Evolutionary conservation across 2,113 vertebrate species (phyloP).

Genomic region (Aleadryas rufinucha): DNA sequence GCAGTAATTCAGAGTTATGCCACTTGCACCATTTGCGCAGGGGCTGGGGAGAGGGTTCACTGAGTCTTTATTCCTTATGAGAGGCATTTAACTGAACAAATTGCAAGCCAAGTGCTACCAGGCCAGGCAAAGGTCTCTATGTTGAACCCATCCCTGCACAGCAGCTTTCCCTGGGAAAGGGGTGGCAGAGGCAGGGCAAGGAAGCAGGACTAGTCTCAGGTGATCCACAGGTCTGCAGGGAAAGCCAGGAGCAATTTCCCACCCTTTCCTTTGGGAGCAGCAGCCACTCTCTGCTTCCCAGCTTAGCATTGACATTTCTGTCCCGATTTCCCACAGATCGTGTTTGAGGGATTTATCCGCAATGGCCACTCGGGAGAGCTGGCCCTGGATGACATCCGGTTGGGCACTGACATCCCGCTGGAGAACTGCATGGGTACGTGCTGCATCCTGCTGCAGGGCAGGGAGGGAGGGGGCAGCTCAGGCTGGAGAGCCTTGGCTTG

Average conservation of each 20-base stretch:
- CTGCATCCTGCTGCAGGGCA: rapidly evolving
- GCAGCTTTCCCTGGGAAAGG: not conserved
- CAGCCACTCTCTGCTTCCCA: not conserved
- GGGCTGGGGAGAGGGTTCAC: not conserved
- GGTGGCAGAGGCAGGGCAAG: not conserved
- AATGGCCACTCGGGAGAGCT: conserved; percentile 84
- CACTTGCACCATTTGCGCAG: not conserved
- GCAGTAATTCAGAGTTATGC: not conserved
- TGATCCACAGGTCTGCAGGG: not conserved
- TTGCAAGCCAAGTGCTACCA: not conserved
- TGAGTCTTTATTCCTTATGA: not conserved
- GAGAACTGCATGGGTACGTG: conserved; percentile 93
- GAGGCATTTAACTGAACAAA: not conserved
- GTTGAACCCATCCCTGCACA: not conserved
- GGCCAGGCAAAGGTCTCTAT: not conserved
- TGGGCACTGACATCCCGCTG: conserved; percentile 85
- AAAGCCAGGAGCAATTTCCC: not conserved
- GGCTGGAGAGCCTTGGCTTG: not conserved
- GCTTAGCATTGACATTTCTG: not conserved
- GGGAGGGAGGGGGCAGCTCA: not conserved
- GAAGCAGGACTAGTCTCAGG: not conserved
- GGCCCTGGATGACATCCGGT: conserved; percentile 91
- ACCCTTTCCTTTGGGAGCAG: not conserved
- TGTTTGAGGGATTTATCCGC: conserved; percentile 91
- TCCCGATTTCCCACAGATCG: conserved; percentile 76